phyloP scores from a whole-genome alignment of 2,888 invertebrate species.

The Leptura quadrifasciata region DNA sequence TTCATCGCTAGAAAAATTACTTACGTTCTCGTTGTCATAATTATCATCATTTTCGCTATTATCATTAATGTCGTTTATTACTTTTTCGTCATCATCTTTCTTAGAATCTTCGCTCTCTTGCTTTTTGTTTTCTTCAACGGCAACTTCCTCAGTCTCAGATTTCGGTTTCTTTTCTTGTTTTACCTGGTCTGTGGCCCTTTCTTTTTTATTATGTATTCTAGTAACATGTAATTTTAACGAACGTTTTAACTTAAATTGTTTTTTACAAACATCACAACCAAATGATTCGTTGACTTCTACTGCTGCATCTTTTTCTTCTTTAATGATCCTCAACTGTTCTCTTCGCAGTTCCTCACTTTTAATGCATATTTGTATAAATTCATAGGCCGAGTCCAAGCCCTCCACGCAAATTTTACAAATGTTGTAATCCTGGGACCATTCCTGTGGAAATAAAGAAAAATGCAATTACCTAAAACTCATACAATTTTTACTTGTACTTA shows the following conservation, averaged over 20 bases:
- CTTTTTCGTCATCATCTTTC: constrained; percentile 19
- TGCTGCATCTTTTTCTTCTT: constrained; percentile 31
- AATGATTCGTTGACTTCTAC: constrained; percentile 36
- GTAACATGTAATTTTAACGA: constrained; percentile 59
- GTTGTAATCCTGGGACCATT: constrained; percentile 53
- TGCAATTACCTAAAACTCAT: neutral
- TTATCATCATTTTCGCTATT: constrained; percentile 41
- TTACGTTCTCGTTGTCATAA: constrained; percentile 28
- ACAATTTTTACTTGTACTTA: constrained; percentile 34
- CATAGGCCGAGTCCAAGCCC: constrained; percentile 53
- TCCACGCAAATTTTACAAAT: constrained; percentile 57
- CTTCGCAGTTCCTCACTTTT: constrained; percentile 55
- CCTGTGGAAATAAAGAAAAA: constrained; percentile 49
- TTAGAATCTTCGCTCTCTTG: constrained; percentile 32
- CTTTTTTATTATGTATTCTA: constrained; percentile 53
- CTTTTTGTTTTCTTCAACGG: constrained; percentile 15
- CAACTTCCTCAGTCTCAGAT: neutral
- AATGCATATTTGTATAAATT: constrained; percentile 56
- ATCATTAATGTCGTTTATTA: constrained; percentile 33
- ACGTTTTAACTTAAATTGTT: constrained; percentile 59
- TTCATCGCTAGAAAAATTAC: constrained; percentile 51
- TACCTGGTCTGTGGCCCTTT: neutral
- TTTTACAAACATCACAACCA: constrained; percentile 59
- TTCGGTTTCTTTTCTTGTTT: constrained; percentile 7
- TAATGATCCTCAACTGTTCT: constrained; percentile 48